phyloP scores from a whole-genome alignment of 2,888 invertebrate genomes.

The Drosophila rubida region DNA sequence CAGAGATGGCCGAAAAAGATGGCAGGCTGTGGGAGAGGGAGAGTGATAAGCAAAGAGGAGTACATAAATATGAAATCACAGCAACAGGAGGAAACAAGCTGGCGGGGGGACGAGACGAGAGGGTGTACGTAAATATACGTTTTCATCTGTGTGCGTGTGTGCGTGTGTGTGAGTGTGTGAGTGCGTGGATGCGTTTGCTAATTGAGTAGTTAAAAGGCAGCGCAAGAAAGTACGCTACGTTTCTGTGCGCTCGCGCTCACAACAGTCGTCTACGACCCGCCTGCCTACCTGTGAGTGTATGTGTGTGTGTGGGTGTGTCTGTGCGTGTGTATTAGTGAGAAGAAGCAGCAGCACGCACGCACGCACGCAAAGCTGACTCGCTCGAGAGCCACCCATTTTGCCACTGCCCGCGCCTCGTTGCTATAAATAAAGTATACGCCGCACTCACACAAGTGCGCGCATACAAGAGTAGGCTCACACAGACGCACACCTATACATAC shows the following conservation, averaged over 20 bases:
- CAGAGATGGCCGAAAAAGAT: constrained; percentile 2
- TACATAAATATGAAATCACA: constrained; percentile 59
- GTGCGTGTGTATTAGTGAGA: constrained; percentile 12
- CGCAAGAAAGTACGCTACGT: constrained; percentile 63
- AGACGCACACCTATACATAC: constrained; percentile 1
- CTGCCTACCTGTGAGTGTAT: neutral
- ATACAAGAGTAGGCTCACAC: neutral
- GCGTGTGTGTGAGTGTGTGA: neutral
- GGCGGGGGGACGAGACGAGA: neutral
- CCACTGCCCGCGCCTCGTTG: constrained; percentile 60
- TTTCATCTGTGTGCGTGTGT: neutral
- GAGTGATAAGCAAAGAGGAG: neutral
- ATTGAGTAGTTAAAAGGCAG: constrained; percentile 69
- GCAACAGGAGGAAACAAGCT: constrained; percentile 12
- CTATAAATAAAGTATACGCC: constrained; percentile 72
- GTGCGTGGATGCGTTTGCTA: constrained; percentile 49
- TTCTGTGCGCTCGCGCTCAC: constrained; percentile 38
- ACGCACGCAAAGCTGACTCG: constrained; percentile 3
- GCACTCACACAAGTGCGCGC: constrained; percentile 3
- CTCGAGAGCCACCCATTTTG: constrained; percentile 12
- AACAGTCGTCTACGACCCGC: constrained; percentile 1
- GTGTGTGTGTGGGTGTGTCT: constrained; percentile 1
- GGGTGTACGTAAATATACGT: neutral
- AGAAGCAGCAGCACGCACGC: constrained; percentile 14
- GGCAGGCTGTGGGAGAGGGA: neutral